Base-by-base conservation (phyloP, 2,888 invertebrate species). In the Platycnemis pennipes region DNA sequence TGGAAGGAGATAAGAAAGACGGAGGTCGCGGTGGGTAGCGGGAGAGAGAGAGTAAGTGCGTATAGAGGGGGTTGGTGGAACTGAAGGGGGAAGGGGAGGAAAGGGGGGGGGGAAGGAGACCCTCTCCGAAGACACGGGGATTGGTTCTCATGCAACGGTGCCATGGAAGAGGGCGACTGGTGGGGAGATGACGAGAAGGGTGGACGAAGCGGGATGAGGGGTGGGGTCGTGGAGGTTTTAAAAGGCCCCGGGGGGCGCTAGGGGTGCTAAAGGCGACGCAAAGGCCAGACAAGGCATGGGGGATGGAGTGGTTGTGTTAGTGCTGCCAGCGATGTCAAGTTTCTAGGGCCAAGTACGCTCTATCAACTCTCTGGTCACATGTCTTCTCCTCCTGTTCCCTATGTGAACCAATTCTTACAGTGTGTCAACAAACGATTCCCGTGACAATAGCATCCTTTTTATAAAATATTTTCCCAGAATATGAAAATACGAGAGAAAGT, bases 281-380 rank as follows among this genome's bases (percentile, higher is more conserved):
- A 26, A 22, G 91, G n/a, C 45, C 26, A 88, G n/a, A 89, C 89
- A 42, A 56, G 37, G 53, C 42, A 56, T 89, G 89, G 91, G 44
- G 44, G 69, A n/a, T 63, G 56, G 88, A 88, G 88, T 31, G 88
- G 88, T 46, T 88, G 22, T 22, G n/a, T n/a, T n/a, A n/a, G 63
- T n/a, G 31, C 37, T 16, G 31, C 37, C 37, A 11, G 3, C 8
- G 63, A 63, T 63, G 37, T 37, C 13, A 77, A 77, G 37, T 77
- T 77, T 37, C 13, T 37, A 31, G 37, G 13, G 31, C 26, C 77
- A 77, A 37, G 77, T 77, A 26, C 37, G 37, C 13, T 77, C 77
- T 77, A 77, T n/a, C n/a, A n/a, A n/a, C n/a, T n/a, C n/a, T n/a
- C n/a, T n/a, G n/a, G n/a, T n/a, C n/a, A n/a, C n/a, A n/a, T n/a